Percentiles rank a stretch among this genome's conserved stretches.
Evolutionary conservation across 2,797 vertebrate species (phyloP).

Genomic region (Naso thynnoides): DNA sequence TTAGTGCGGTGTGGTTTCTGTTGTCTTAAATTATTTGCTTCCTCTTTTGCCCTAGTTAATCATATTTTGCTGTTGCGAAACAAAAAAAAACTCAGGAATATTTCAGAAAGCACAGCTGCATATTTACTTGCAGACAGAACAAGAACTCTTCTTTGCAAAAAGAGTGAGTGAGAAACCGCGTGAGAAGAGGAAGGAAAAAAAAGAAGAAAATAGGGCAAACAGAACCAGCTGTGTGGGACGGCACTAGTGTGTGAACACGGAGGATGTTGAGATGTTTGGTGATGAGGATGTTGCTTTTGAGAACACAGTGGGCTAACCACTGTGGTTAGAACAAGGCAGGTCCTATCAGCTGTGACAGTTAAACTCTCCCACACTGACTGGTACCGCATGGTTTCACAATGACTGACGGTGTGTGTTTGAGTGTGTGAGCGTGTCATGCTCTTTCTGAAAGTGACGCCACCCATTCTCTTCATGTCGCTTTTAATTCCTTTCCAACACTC

Average conservation of each 20-base stretch:
- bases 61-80: not conserved
- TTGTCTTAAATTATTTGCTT: not conserved
- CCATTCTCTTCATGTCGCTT: constrained; percentile 27
- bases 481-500: constrained; percentile 67
- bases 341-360: constrained; percentile 74
- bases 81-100: constrained; percentile 6
- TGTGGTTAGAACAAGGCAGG: constrained; percentile 44
- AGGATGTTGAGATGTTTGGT: constrained; percentile 61
- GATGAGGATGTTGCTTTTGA: constrained; percentile 63
- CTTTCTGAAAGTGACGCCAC: constrained; percentile 50
- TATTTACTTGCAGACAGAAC: constrained; percentile 18
- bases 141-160: constrained; percentile 19
- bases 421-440: constrained; percentile 23
- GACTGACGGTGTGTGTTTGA: constrained; percentile 54
- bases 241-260: constrained; percentile 59
- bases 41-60: not conserved
- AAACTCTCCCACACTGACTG: constrained; percentile 46
- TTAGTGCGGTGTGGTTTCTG: not conserved
- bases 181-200: not conserved
- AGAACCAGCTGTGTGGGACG: constrained; percentile 56
- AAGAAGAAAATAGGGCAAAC: constrained; percentile 41
- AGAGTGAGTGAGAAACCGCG: constrained; percentile 17
- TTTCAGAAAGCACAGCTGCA: constrained; percentile 29
- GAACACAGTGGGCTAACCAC: constrained; percentile 60
- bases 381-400: constrained; percentile 71